phyloP scores from a whole-genome alignment of 2,888 invertebrate genomes.

The Cephalotes varians region DNA sequence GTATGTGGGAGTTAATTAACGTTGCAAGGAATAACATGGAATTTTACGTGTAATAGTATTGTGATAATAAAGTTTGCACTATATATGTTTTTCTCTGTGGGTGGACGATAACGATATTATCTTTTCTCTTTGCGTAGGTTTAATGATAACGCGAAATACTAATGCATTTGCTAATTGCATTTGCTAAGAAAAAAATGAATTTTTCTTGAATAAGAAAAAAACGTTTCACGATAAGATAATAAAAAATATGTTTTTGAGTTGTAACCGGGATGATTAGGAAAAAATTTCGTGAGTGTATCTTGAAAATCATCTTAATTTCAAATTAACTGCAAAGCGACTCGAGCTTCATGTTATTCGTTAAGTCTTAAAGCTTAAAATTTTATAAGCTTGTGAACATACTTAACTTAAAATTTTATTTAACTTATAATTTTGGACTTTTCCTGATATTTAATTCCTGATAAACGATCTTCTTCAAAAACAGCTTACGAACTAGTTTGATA shows the following conservation, averaged over 20 bases:
- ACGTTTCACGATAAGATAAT: neutral
- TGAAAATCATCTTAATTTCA: neutral
- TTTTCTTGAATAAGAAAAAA: neutral
- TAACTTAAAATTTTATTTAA: neutral
- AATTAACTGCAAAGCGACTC: neutral
- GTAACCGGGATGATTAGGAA: neutral
- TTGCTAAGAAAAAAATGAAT: too few relatives aligned
- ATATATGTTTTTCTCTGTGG: neutral
- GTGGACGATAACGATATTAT: neutral
- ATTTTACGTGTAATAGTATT: conserved; percentile 26
- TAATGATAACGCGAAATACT: neutral
- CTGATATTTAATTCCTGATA: neutral
- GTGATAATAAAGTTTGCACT: conserved; percentile 3
- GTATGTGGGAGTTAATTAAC: conserved; percentile 40
- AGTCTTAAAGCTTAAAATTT: neutral
- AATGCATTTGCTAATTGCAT: too few relatives aligned
- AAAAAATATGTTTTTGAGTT: neutral
- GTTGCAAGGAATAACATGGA: conserved; percentile 3
- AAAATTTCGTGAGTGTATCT: neutral
- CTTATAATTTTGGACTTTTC: neutral
- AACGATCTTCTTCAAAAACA: neutral
- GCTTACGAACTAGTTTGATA: neutral
- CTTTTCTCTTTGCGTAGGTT: neutral
- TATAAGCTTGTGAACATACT: neutral
- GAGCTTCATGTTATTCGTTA: neutral